Conservation (phyloP, 2,888 invertebrate genomes). For the Flabesymbios commensalis region DNA sequence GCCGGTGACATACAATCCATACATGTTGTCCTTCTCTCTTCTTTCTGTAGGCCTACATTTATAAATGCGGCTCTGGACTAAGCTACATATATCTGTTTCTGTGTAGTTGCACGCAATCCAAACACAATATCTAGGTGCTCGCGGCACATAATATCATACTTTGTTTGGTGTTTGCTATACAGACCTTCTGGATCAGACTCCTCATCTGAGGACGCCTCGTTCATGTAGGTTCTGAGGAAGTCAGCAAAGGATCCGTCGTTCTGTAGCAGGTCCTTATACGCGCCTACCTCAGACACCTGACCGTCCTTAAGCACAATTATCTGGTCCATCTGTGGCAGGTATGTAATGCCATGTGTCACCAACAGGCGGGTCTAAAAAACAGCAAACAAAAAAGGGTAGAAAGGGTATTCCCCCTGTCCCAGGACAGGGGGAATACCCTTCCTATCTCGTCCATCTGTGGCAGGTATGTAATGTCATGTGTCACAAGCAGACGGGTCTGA, state of each 20-base stretch:
- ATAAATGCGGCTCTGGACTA: too few species aligned
- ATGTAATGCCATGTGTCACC: constrained; percentile 60
- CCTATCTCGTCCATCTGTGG: constrained; percentile 55
- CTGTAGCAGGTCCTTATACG: constrained; percentile 52
- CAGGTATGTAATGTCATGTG: constrained; percentile 59
- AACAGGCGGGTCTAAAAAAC: constrained; percentile 55
- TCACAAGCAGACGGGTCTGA: constrained; percentile 59
- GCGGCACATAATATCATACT: too few species aligned
- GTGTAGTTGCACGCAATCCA: too few species aligned
- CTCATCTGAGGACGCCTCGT: not conserved
- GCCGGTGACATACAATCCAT: too few species aligned
- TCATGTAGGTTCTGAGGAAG: constrained; percentile 52
- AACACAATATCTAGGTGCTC: too few species aligned
- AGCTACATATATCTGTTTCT: too few species aligned
- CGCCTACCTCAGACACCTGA: constrained; percentile 40
- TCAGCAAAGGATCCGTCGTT: constrained; percentile 58
- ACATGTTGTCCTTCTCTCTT: too few species aligned
- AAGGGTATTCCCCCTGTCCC: too few species aligned
- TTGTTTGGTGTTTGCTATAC: too few species aligned
- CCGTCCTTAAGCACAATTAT: constrained; percentile 58
- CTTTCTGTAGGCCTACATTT: too few species aligned
- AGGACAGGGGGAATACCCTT: too few species aligned
- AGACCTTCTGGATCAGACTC: not conserved
- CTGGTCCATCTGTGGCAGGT: constrained; percentile 54
- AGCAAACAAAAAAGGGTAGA: too few species aligned